These are phyloP conservation scores for Diglossa cyanea DNA, from an alignment of 2,797 vertebrate species.

Conservation along the genomic window DNA sequence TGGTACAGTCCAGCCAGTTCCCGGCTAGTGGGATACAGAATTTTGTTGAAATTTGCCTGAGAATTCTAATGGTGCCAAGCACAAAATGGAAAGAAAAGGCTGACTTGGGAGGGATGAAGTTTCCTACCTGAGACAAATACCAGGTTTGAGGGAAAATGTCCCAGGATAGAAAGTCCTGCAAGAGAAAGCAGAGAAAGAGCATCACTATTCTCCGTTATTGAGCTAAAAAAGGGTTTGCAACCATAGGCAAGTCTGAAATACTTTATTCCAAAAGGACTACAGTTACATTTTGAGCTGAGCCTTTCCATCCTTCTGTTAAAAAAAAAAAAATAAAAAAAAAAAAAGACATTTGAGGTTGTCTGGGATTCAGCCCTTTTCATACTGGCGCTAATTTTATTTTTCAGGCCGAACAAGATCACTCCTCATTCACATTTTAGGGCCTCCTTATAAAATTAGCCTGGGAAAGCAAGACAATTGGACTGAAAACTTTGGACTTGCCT, in stretches of 20 bases:
- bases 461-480: slow-evolving; percentile 46
- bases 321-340: not conserved
- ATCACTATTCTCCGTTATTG: not conserved
- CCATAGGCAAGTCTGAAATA: not conserved
- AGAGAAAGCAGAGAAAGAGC: not conserved
- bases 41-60: not conserved
- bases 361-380: slow-evolving; percentile 8
- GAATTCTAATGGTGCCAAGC: not conserved
- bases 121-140: not conserved
- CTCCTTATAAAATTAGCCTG: slow-evolving; percentile 57
- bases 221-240: not conserved
- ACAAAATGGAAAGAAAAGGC: not conserved
- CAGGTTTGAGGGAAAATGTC: not conserved
- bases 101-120: not conserved
- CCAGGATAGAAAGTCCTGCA: not conserved
- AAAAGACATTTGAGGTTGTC: not conserved
- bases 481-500: slow-evolving; percentile 37
- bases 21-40: not conserved
- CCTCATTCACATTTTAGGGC: slow-evolving; percentile 53
- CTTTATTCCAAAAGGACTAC: not conserved
- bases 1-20: not conserved
- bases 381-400: slow-evolving; percentile 60
- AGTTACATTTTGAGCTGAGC: not conserved
- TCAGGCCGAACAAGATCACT: slow-evolving; percentile 60
- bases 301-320: not conserved